Conservation (phyloP, 2,888 invertebrate genomes). For the Oscheius sp. region DNA sequence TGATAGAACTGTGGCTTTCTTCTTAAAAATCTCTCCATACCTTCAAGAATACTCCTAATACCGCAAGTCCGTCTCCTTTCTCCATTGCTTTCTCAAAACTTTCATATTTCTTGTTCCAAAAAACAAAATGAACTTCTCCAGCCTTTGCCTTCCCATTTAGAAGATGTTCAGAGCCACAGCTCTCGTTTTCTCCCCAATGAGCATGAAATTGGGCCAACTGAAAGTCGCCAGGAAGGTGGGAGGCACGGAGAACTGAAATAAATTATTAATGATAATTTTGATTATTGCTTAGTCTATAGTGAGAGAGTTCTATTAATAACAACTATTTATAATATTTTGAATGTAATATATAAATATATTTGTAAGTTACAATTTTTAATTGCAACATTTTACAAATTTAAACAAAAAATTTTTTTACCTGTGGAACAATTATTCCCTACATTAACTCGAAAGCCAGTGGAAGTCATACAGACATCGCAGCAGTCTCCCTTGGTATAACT, state of each 20-base stretch:
- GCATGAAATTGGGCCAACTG: conserved; percentile 66
- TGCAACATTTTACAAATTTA: not conserved
- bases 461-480: conserved; percentile 42
- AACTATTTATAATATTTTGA: not conserved
- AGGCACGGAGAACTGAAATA: conserved; percentile 41
- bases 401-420: conserved; percentile 37
- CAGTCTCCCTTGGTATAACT: conserved; percentile 58
- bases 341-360: too few relatives aligned
- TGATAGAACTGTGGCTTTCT: conserved; percentile 7
- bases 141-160: conserved; percentile 56
- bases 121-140: conserved; percentile 67
- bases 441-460: conserved; percentile 53
- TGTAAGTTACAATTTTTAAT: not conserved
- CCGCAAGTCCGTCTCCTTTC: conserved; percentile 63
- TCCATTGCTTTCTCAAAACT: conserved; percentile 57
- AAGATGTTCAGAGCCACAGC: conserved; percentile 64
- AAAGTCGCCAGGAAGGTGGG: conserved; percentile 44
- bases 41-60: conserved; percentile 64
- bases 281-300: not conserved
- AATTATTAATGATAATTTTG: not conserved
- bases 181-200: conserved; percentile 63
- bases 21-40: conserved; percentile 32
- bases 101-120: conserved; percentile 64
- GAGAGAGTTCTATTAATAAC: not conserved
- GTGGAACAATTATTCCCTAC: conserved; percentile 47